A percentile compares a stretch with the other conserved stretches of the same genome.
phyloP scores from a whole-genome alignment of 2,888 invertebrate species.

The Antheraea assamensis region DNA sequence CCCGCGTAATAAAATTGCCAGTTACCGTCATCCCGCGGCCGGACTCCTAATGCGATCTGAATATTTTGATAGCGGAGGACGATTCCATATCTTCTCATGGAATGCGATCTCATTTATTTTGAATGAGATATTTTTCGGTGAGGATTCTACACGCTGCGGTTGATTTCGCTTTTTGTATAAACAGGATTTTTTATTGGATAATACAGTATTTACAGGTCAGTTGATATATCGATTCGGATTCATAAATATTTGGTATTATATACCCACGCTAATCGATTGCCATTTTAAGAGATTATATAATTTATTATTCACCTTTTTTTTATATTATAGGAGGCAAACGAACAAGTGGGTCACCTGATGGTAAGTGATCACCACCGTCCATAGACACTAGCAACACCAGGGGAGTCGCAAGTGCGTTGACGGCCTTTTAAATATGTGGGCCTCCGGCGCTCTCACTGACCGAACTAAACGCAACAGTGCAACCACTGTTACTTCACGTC shows the following conservation, averaged over 20 bases:
- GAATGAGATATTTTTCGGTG: background rate
- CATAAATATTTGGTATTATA: background rate
- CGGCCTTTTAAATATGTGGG: too few relatives aligned
- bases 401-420: too few relatives aligned
- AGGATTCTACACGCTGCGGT: background rate
- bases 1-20: conserved; percentile 12
- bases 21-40: background rate
- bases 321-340: too few relatives aligned
- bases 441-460: too few relatives aligned
- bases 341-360: too few relatives aligned
- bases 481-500: too few relatives aligned
- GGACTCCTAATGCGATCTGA: conserved; percentile 17
- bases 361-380: too few relatives aligned
- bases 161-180: background rate
- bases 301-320: too few relatives aligned
- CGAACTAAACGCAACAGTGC: too few relatives aligned
- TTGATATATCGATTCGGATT: background rate
- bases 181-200: background rate
- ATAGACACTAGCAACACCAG: too few relatives aligned
- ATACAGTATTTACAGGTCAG: background rate
- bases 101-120: conserved; percentile 12
- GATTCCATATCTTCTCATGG: conserved; percentile 8
- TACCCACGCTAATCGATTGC: too few relatives aligned
- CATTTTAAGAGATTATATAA: too few relatives aligned
- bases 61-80: conserved; percentile 21